These are phyloP conservation scores for Aleadryas rufinucha DNA, from an alignment of 2,113 vertebrate genomes.

Conservation along the genomic window DNA sequence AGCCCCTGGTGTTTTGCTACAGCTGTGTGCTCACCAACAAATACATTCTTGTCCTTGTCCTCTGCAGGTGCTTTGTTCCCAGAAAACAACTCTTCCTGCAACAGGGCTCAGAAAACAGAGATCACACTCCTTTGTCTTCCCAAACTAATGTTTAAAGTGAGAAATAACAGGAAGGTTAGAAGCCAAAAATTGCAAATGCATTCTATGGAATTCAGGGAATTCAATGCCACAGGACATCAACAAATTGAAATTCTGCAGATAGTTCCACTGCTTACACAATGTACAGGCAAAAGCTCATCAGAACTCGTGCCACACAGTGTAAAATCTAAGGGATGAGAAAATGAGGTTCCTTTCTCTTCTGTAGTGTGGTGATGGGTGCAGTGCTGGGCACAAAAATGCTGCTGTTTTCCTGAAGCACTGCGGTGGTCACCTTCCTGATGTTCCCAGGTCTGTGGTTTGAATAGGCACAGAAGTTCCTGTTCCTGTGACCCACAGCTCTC, in stretches of 20 bases:
- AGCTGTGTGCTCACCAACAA: background rate
- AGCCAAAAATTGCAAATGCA: background rate
- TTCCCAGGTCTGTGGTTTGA: background rate
- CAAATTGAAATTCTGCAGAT: background rate
- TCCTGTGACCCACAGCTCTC: background rate
- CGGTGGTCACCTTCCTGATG: background rate
- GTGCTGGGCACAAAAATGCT: background rate
- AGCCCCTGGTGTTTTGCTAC: background rate
- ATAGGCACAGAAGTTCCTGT: background rate
- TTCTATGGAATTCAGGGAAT: background rate
- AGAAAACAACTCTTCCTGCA: background rate
- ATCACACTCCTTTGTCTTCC: background rate
- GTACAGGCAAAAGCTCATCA: background rate
- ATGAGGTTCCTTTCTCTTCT: background rate
- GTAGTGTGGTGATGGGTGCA: background rate
- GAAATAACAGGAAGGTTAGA: background rate
- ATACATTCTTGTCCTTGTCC: background rate
- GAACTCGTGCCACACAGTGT: background rate
- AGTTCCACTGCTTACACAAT: background rate
- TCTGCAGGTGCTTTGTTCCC: background rate
- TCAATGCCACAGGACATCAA: background rate
- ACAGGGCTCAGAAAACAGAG: background rate
- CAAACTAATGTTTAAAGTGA: background rate
- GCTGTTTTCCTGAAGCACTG: background rate
- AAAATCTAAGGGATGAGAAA: background rate